Evolutionary conservation across 2,797 vertebrate species (phyloP).

Genomic region (Mycteria americana): DNA sequence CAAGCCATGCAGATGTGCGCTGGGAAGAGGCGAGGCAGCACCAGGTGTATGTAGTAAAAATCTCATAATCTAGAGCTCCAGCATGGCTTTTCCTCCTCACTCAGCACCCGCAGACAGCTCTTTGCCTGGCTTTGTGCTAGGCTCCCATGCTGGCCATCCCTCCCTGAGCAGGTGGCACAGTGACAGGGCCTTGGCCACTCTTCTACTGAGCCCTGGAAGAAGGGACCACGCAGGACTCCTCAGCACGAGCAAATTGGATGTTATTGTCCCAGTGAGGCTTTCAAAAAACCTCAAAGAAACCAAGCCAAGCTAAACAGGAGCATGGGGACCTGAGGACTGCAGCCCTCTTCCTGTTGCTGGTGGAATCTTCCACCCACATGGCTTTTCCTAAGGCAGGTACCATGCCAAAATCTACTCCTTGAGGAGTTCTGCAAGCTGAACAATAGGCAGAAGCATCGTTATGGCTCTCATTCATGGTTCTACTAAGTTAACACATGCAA

Average conservation of each 20-base stretch:
- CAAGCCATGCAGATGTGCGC: accelerated
- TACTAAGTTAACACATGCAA: neutral
- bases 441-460: neutral
- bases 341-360: neutral
- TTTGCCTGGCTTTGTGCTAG: neutral
- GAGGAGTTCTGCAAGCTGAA: neutral
- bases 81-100: neutral
- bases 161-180: neutral
- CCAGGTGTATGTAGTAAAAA: neutral
- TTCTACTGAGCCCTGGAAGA: neutral
- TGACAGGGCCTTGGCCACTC: neutral
- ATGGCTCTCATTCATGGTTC: neutral
- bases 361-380: neutral
- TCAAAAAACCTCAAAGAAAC: neutral
- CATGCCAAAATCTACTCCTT: neutral
- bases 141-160: neutral
- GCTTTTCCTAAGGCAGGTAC: neutral
- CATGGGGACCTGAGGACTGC: neutral
- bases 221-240: neutral
- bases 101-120: neutral
- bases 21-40: neutral
- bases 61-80: neutral
- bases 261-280: neutral
- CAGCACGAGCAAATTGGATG: neutral
- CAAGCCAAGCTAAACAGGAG: neutral